Evolutionary conservation across 2,113 vertebrate species (phyloP).

Genomic region (Clinocottus analis): DNA sequence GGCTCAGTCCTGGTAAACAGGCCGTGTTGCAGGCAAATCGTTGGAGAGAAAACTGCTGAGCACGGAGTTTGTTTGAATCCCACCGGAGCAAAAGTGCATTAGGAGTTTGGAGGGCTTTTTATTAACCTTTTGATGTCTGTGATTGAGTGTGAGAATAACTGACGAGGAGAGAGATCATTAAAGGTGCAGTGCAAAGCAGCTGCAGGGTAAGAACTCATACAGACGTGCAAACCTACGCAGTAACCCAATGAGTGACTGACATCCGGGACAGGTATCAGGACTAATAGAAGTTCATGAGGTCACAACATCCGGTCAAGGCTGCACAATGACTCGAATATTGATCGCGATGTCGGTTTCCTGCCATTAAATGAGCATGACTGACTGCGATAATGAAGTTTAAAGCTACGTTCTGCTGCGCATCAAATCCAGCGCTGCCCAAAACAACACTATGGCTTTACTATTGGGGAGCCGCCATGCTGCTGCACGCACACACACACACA

Average conservation of each 20-base stretch:
- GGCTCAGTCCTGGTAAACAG: constrained; percentile 42
- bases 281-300: too few relatives aligned
- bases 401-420: too few relatives aligned
- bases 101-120: constrained; percentile 31
- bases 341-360: too few relatives aligned
- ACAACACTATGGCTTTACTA: too few relatives aligned
- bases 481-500: too few relatives aligned
- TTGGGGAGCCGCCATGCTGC: too few relatives aligned
- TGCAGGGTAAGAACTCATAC: not conserved
- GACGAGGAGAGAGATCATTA: not conserved
- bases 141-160: constrained; percentile 1
- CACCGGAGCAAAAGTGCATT: constrained; percentile 14
- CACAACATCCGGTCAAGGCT: too few relatives aligned
- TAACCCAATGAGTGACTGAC: not conserved
- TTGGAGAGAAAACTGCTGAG: constrained; percentile 57
- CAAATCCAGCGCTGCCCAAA: too few relatives aligned
- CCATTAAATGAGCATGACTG: too few relatives aligned
- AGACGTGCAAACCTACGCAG: not conserved
- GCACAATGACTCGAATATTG: too few relatives aligned
- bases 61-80: constrained; percentile 27
- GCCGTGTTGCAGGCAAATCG: constrained; percentile 41
- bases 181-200: not conserved
- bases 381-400: too few relatives aligned
- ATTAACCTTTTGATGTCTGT: constrained; percentile 32
- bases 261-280: too few relatives aligned